Percentiles rank a stretch among this genome's conserved stretches.
Evolutionary conservation across 2,797 vertebrate species (phyloP).

Genomic region (Lemur catta): DNA sequence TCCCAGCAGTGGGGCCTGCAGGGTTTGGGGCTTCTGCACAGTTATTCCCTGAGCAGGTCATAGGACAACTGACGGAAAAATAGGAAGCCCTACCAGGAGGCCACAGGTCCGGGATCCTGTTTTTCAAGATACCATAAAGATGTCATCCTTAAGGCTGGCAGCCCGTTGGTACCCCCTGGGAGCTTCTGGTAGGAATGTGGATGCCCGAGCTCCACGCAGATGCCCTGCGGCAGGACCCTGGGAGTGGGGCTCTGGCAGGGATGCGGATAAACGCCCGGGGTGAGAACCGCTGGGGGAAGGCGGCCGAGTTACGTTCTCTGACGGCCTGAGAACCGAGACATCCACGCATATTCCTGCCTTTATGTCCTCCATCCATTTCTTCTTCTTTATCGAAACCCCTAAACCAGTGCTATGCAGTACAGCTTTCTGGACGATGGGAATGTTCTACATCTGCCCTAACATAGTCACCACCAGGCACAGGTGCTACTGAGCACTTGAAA

Average conservation of each 20-base stretch:
- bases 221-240: fast-evolving
- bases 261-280: fast-evolving
- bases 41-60: not conserved
- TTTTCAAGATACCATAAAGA: not conserved
- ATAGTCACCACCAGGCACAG: not conserved
- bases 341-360: not conserved
- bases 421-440: not conserved
- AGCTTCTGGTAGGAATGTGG: not conserved
- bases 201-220: not conserved
- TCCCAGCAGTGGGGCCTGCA: fast-evolving
- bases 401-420: not conserved
- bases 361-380: not conserved
- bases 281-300: not conserved
- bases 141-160: not conserved
- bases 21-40: not conserved
- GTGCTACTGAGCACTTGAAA: not conserved
- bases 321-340: not conserved
- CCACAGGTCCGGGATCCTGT: not conserved
- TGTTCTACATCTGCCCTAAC: not conserved
- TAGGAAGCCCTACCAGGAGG: not conserved
- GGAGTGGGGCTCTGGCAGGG: not conserved
- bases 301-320: fast-evolving
- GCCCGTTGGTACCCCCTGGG: not conserved
- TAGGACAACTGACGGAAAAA: not conserved
- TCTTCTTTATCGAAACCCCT: not conserved